phyloP scores from a whole-genome alignment of 2,113 vertebrate genomes.

The Pelecanoides urinatrix region DNA sequence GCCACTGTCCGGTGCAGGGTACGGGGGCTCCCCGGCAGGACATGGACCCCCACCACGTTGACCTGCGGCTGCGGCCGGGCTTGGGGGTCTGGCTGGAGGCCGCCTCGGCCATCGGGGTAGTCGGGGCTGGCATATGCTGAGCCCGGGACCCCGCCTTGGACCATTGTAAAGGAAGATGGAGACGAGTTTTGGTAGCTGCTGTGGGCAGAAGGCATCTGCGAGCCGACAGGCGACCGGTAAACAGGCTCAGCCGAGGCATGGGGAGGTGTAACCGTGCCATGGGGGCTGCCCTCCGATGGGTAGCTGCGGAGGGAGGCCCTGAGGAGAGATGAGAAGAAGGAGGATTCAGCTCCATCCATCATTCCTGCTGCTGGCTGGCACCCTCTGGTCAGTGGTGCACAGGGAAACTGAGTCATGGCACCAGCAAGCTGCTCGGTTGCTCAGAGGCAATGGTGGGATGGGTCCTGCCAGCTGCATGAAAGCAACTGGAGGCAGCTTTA shows the following conservation, averaged over 20 bases:
- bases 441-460: not conserved
- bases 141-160: slow-evolving; percentile 34
- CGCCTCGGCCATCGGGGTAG: slow-evolving; percentile 10
- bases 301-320: slow-evolving; percentile 74
- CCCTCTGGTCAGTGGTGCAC: not conserved
- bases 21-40: slow-evolving; percentile 79
- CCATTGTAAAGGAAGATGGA: slow-evolving; percentile 52
- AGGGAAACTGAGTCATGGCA: not conserved
- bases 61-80: slow-evolving; percentile 55
- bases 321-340: not conserved
- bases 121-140: slow-evolving; percentile 55
- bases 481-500: not conserved
- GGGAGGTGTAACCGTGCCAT: slow-evolving; percentile 73
- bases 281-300: slow-evolving; percentile 76
- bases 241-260: slow-evolving; percentile 77
- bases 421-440: fast-evolving
- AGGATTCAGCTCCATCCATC: not conserved
- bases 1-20: slow-evolving; percentile 79
- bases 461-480: not conserved
- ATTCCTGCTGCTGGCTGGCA: not conserved
- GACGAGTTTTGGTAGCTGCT: slow-evolving; percentile 77
- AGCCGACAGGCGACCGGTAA: slow-evolving; percentile 71
- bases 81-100: slow-evolving; percentile 52
- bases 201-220: slow-evolving; percentile 72
- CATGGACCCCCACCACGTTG: slow-evolving; percentile 63